These are phyloP conservation scores for Sycon ciliatum DNA, from an alignment of 37 sponge, comb jelly and placozoan genomes.

Conservation along the genomic window DNA sequence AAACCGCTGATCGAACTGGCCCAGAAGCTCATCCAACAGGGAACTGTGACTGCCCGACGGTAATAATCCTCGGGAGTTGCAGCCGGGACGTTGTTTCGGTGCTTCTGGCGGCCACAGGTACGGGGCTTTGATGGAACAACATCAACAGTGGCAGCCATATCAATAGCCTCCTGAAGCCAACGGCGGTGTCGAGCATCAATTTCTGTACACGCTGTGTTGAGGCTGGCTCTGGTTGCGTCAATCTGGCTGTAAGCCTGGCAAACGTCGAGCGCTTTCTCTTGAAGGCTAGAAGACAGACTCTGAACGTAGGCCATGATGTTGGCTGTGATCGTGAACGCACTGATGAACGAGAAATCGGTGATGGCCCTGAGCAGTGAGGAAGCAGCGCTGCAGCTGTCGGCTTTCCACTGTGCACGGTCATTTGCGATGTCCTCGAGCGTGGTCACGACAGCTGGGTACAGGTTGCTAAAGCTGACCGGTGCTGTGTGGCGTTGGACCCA, in stretches of 20 bases:
- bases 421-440: too few relatives aligned
- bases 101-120: not conserved
- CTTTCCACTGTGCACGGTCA: not conserved
- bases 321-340: not conserved
- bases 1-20: too few relatives aligned
- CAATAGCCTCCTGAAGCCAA: too few relatives aligned
- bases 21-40: too few relatives aligned
- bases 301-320: too few relatives aligned
- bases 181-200: too few relatives aligned
- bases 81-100: not conserved
- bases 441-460: not conserved
- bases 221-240: too few relatives aligned
- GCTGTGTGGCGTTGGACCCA: not conserved
- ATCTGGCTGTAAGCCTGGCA: too few relatives aligned
- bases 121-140: not conserved
- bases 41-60: not conserved
- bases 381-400: not conserved
- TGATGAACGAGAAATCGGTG: not conserved
- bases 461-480: not conserved
- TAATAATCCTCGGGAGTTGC: not conserved
- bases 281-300: too few relatives aligned
- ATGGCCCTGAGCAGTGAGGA: not conserved
- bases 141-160: too few relatives aligned
- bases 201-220: too few relatives aligned
- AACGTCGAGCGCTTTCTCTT: too few relatives aligned